Base-by-base conservation (phyloP, 1,140 invertebrate species). In the Coelopa frigida region DNA sequence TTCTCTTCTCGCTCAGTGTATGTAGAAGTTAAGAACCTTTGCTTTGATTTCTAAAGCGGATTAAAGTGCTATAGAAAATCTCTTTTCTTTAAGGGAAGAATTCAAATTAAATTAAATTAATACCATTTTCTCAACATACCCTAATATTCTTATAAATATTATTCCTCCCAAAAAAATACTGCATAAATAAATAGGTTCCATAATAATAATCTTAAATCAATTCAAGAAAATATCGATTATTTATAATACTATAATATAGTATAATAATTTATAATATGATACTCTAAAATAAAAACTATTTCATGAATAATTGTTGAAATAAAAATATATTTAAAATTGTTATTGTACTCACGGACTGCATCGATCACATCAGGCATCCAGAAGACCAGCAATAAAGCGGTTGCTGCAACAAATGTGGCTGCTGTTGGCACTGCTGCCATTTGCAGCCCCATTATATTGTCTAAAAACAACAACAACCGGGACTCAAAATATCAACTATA, bases 371-470 rank as follows among this genome's bases (percentile, higher is more conserved):
- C 27, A 50, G 63, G 60, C 33, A 51, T 52, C 63, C 63, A 63
- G 53, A 56, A 63, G 53, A 56, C 55, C 46, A 66, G 53, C 54
- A 66, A 55, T 50, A 56, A 17, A 29, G 27, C 27, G 29, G 42
- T 40, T 44, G 54, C 54, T 59, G 62, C 62, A 59, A 61, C 50
- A 45, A 35, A 44, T 52, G 55, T 52, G 53, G 50, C 54, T 54
- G 52, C 53, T 60, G 51, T 58, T 66, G 47, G 48, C 47, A 50
- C 24, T 46, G 44, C 48, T 53, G 63, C 63, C 58, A 63, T 59
- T 59, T 63, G 63, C 63, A 67, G 54, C 57, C 63, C 63, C 63
- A 67, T 67, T 57, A 63, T 67, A 58, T 65, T 44, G 20, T 20
- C 35, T 44, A 51, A 51, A 37, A 48, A 48, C 54, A 58, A 51